Evolutionary conservation across 2,888 invertebrate genomes (phyloP), one percentile per base, ranked within the genome.

Genomic region (Drosophila rellima): DNA sequence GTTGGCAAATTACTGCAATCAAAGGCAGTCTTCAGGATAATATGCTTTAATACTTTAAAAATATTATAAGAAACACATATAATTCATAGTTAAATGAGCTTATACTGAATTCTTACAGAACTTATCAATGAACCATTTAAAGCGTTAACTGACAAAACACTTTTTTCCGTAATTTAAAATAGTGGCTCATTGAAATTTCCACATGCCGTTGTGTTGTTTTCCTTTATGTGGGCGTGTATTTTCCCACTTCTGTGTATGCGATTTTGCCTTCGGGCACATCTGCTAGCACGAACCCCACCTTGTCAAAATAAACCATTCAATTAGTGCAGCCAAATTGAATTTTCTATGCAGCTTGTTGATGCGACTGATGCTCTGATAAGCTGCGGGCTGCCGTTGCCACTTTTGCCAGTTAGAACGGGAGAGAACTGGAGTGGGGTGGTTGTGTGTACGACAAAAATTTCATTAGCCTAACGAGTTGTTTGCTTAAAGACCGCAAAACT

Each of bases 251-350:
- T 44, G 42, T 60, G 39, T 51, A 10, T 51, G 48, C 44, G 50
- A 44, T 72, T 62, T 67, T 56, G 45, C 86, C 67, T 69, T 57
- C 40, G 71, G 80, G 62, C 70, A 72, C 78, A 78, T 74, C 73
- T 67, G 73, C 64, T 66, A 85, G 80, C 83, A 76, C 55, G 75
- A 45, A 59, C 50, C 51, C 59, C 69, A 82, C 78, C 83, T 83
- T 83, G 83, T 83, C 86, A 83, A 83, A 83, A 83, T 83, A 83
- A 83, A 85, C 83, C 83, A 83, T 83, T 85, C 83, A 83, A 83
- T 83, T 83, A 83, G 86, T 85, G 78, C 70, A 74, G 52, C 63
- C 67, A 85, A 83, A 83, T 83, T 83, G 83, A 83, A 83, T 82
- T 83, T 83, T 82, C 73, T 67, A 82, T 82, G 75, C 78, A 82